Base-by-base conservation (phyloP, 2,797 vertebrate species). In the Nyctalus aviator region DNA sequence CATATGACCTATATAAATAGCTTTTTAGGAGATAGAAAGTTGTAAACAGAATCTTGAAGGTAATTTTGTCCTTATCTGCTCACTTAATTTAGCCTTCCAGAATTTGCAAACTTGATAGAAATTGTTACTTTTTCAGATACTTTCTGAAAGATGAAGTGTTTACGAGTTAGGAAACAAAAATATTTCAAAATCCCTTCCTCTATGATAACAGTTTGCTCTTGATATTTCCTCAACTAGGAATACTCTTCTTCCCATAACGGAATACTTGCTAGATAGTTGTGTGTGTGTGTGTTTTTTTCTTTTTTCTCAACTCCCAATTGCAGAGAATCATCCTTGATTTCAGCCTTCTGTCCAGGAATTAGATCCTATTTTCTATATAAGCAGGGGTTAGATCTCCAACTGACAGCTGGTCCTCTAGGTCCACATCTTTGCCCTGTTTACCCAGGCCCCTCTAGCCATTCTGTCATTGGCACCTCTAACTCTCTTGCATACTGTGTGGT, bases 11-110 rank as follows among this genome's bases (percentile, higher is more conserved):
- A 18, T 66, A 75, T 75, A 90, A 78, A 66, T 78, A 88, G 27
- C 9, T 30, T 90, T 83, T 87, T 95, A 85, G 25, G 44, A 44
- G 53, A 68, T 41, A 62, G n/a, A 27, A 84, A 81, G 18, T 66
- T 87, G 18, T 75, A 71, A 91, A 62, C 64, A 86, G 50, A 37
- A 93, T 83, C 32, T 73, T 41, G 30, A 91, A 82, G 30, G 44
- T 79, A 94, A 76, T 72, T 95, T 90, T 95, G 27, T 82, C 75
- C 50, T 91, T 8, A 64, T 81, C 25, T 44, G 78, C 23, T 84
- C 77, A 35, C 85, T 92, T 90, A 88, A 82, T 68, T 95, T 93
- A 91, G 23, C 81, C 53, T 93, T 30, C 37, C 11, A 62, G 41
- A 92, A 93, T 94, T 84, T 81, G 69, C 89, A 88, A 88, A 46